Evolutionary conservation across 2,797 vertebrate genomes (phyloP).

Genomic region (Fundulus diaphanus): DNA sequence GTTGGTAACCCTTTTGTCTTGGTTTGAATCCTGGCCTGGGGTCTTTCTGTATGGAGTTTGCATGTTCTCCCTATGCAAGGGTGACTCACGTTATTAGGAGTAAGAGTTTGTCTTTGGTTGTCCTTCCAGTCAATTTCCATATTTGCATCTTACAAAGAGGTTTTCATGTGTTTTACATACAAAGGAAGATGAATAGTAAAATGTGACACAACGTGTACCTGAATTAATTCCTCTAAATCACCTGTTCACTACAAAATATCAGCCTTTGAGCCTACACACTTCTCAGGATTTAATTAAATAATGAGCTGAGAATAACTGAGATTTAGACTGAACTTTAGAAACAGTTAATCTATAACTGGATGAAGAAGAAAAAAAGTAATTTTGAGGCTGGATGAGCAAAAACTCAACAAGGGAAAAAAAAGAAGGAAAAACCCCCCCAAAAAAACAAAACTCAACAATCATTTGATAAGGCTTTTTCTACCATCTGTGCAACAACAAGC

Average conservation of each 20-base stretch:
- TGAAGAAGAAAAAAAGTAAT: background rate
- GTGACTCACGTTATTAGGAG: background rate
- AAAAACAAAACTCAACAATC: too few relatives aligned
- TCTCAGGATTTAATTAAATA: background rate
- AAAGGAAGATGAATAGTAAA: background rate
- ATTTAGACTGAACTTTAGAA: background rate
- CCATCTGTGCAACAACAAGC: background rate
- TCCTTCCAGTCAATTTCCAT: background rate
- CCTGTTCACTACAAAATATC: background rate
- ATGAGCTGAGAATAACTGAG: background rate
- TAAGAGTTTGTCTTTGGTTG: background rate
- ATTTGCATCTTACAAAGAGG: background rate
- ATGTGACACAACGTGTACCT: background rate
- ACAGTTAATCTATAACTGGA: background rate
- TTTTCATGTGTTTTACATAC: conserved; percentile 1
- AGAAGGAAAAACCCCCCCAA: too few relatives aligned
- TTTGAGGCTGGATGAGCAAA: background rate
- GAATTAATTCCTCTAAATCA: background rate
- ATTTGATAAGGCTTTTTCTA: background rate
- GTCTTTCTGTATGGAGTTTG: too few relatives aligned
- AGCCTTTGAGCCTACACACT: background rate
- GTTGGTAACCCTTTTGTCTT: too few relatives aligned
- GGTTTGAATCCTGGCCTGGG: too few relatives aligned
- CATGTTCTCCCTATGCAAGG: too few relatives aligned
- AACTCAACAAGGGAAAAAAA: background rate